phyloP scores from a whole-genome alignment of 2,888 invertebrate genomes.

The Amphipoea lucens region DNA sequence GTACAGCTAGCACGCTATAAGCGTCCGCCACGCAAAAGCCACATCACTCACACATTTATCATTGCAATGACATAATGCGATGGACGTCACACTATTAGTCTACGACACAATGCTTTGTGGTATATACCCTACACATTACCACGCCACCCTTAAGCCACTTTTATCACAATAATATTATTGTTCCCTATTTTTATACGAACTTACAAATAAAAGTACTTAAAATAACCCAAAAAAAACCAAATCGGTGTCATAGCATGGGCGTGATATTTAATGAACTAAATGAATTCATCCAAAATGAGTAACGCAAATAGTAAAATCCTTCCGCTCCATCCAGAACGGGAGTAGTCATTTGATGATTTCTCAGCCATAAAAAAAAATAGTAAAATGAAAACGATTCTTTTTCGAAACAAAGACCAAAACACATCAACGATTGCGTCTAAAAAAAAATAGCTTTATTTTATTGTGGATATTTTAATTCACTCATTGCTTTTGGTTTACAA shows the following conservation, averaged over 20 bases:
- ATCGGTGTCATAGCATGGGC: neutral
- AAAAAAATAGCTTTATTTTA: neutral
- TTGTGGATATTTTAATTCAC: neutral
- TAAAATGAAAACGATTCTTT: neutral
- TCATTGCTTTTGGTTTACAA: neutral
- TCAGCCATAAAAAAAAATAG: neutral
- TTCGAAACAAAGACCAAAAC: neutral
- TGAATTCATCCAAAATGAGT: neutral
- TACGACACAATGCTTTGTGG: neutral
- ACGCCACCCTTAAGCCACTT: neutral
- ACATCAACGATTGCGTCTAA: neutral
- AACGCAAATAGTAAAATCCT: neutral
- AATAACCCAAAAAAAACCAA: too few species aligned
- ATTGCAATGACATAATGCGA: conserved; percentile 81
- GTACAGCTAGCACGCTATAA: conserved; percentile 44
- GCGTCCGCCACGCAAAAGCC: conserved; percentile 88
- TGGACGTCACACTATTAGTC: conserved; percentile 66
- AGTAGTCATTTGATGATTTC: too few species aligned
- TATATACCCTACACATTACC: too few species aligned
- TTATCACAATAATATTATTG: neutral
- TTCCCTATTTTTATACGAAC: neutral
- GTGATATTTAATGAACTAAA: neutral
- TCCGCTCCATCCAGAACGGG: too few species aligned
- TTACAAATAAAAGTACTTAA: neutral
- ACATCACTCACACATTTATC: conserved; percentile 87